Conservation (phyloP, 2,797 vertebrate species). For the Gila robusta region DNA sequence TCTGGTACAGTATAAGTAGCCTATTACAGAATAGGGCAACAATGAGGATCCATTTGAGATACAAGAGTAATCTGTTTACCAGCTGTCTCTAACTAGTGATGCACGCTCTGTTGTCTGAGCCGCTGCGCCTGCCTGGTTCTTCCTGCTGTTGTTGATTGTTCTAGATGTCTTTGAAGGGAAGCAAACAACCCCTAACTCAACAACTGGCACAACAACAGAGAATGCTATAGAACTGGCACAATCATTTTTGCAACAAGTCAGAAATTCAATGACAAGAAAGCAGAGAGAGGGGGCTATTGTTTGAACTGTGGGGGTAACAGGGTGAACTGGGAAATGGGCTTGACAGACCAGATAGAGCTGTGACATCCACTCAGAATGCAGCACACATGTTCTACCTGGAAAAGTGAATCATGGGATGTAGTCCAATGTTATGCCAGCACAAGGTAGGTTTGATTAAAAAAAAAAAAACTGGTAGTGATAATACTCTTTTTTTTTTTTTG, state of each 20-base stretch:
- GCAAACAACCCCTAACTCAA: conserved; percentile 69
- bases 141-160: conserved; percentile 77
- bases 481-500: neutral
- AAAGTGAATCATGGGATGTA: conserved; percentile 76
- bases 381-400: conserved; percentile 66
- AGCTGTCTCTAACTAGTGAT: conserved; percentile 28
- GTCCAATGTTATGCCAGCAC: conserved; percentile 76
- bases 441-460: conserved; percentile 71
- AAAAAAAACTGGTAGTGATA: neutral
- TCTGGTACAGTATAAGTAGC: conserved; percentile 29
- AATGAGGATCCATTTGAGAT: conserved; percentile 10
- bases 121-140: conserved; percentile 63
- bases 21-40: conserved; percentile 13
- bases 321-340: conserved; percentile 38
- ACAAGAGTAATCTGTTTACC: conserved; percentile 44
- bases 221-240: conserved; percentile 77
- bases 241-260: conserved; percentile 81
- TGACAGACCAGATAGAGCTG: conserved; percentile 30
- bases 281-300: conserved; percentile 70
- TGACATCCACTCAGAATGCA: conserved; percentile 71
- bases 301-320: conserved; percentile 59
- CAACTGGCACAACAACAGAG: conserved; percentile 69
- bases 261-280: conserved; percentile 82
- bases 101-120: conserved; percentile 39
- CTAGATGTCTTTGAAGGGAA: conserved; percentile 81